Conservation (phyloP, 1,140 invertebrate genomes). For the Drosophila tsacasi region DNA sequence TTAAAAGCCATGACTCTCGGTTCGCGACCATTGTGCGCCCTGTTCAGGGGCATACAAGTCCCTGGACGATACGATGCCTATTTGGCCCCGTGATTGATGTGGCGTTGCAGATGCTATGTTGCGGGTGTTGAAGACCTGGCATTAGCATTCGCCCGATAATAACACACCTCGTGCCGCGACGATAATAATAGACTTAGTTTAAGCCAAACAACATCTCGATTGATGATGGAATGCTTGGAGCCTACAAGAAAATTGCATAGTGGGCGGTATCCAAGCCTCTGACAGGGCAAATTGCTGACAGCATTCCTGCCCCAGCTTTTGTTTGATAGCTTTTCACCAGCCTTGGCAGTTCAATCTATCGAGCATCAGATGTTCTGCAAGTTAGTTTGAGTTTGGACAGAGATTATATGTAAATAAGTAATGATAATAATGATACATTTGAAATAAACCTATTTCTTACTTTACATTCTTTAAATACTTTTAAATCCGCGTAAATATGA, state of each 20-base stretch:
- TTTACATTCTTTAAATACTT: neutral
- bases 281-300: slow-evolving; percentile 52
- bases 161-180: slow-evolving; percentile 46
- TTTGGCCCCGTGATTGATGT: slow-evolving; percentile 77
- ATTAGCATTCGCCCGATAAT: slow-evolving; percentile 59
- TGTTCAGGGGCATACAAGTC: slow-evolving; percentile 18
- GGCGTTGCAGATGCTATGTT: slow-evolving; percentile 44
- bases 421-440: neutral
- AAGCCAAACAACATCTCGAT: slow-evolving; percentile 48
- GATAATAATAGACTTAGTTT: slow-evolving; percentile 64
- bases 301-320: slow-evolving; percentile 26
- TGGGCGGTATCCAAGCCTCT: slow-evolving; percentile 40
- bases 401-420: neutral
- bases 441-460: neutral
- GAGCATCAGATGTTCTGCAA: no score
- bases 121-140: slow-evolving; percentile 74
- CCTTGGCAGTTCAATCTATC: neutral
- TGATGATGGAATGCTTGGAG: slow-evolving; percentile 39
- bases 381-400: neutral
- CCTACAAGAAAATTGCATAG: slow-evolving; percentile 59
- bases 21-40: slow-evolving; percentile 53
- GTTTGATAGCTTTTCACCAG: neutral
- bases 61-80: slow-evolving; percentile 53
- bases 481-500: neutral
- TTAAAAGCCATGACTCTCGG: slow-evolving; percentile 77